A percentile compares a stretch with the other conserved stretches of the same genome.
Evolutionary conservation across 1,140 invertebrate genomes (phyloP).

Genomic region (Aphis craccivora): DNA sequence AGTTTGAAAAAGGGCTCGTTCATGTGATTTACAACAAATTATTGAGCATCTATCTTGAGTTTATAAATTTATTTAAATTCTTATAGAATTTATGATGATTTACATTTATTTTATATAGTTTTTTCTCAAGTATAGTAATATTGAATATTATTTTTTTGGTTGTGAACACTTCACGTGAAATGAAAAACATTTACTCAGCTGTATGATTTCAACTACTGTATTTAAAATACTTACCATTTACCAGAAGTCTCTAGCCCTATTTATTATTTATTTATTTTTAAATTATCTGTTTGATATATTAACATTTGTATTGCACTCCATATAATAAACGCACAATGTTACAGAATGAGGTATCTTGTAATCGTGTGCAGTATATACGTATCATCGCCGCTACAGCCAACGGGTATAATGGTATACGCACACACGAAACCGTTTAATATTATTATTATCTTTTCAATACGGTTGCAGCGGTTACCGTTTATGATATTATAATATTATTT

Average conservation of each 20-base stretch:
- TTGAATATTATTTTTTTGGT: background rate
- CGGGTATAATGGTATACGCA: background rate
- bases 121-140: background rate
- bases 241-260: background rate
- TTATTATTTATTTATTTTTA: background rate
- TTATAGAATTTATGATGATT: background rate
- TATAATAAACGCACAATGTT: background rate
- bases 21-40: background rate
- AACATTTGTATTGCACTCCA: background rate
- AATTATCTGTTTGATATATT: background rate
- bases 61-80: background rate
- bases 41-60: background rate
- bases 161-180: background rate
- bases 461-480: background rate
- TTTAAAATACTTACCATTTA: background rate
- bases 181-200: background rate
- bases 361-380: background rate
- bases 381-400: slow-evolving; percentile 6
- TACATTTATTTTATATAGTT: background rate
- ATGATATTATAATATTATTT: background rate
- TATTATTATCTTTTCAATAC: background rate
- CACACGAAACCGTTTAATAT: background rate
- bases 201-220: background rate
- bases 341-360: background rate
- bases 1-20: no score